These are phyloP conservation scores for Plebejus anna DNA, from an alignment of 2,888 invertebrate genomes.

Conservation along the genomic window DNA sequence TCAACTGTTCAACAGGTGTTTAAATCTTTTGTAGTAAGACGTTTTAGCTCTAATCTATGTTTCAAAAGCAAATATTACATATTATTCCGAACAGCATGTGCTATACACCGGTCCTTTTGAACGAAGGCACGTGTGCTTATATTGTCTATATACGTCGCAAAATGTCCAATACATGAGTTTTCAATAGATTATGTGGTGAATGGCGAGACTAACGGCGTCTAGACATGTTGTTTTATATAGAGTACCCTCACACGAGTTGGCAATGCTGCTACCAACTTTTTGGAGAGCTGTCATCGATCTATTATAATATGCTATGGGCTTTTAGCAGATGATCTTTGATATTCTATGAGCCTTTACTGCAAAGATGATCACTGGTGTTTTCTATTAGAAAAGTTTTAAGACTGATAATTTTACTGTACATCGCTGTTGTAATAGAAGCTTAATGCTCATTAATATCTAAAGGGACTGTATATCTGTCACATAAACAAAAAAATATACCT, in stretches of 20 bases:
- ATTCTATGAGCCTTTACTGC: background rate
- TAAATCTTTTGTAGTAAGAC: no score
- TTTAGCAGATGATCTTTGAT: background rate
- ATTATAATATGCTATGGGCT: background rate
- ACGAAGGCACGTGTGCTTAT: background rate
- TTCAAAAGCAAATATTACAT: background rate
- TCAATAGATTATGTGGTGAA: slow-evolving; percentile 26
- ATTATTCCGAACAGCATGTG: background rate
- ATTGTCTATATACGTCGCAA: background rate
- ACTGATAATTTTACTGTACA: background rate
- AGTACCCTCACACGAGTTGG: slow-evolving; percentile 36
- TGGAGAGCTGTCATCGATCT: slow-evolving; percentile 29
- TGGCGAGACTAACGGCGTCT: slow-evolving; percentile 33
- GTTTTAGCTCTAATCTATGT: background rate
- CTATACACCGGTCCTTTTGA: background rate
- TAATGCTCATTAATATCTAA: background rate
- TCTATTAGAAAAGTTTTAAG: background rate
- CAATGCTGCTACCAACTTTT: slow-evolving; percentile 34
- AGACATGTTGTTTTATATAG: slow-evolving; percentile 36
- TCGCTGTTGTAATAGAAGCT: background rate
- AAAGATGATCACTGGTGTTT: background rate
- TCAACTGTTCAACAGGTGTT: no score
- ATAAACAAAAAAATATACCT: slow-evolving; percentile 4
- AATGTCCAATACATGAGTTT: slow-evolving; percentile 8
- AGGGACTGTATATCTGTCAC: background rate